These are phyloP conservation scores for Teleopsis dalmanni DNA, from an alignment of 1,140 invertebrate species.

Conservation along the genomic window DNA sequence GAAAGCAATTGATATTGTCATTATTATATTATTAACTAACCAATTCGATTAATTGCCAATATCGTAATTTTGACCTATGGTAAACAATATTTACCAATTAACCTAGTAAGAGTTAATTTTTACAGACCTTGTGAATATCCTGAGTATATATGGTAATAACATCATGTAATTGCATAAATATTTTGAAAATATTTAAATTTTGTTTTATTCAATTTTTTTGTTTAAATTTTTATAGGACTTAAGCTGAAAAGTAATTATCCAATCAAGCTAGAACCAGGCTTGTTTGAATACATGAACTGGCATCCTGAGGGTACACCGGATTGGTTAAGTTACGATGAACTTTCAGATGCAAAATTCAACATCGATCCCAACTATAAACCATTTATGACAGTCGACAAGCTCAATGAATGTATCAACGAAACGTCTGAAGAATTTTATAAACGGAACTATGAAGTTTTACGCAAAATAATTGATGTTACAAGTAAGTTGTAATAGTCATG, in stretches of 20 bases:
- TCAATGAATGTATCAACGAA: conserved; percentile 30
- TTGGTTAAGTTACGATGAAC: conserved; percentile 70
- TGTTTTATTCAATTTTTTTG: background rate
- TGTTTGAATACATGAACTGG: conserved; percentile 93
- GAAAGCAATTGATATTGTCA: too few relatives aligned
- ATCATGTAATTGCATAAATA: too few relatives aligned
- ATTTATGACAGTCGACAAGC: conserved; percentile 45
- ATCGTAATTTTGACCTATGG: too few relatives aligned
- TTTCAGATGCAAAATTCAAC: conserved; percentile 66
- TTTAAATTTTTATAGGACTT: conserved; percentile 17
- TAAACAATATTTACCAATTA: too few relatives aligned
- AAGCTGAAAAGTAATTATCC: conserved; percentile 21
- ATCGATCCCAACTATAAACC: conserved; percentile 65
- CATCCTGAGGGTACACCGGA: conserved; percentile 69
- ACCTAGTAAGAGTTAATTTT: too few relatives aligned
- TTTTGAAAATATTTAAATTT: too few relatives aligned
- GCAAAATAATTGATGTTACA: conserved; percentile 31
- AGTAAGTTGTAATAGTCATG: conserved; percentile 24
- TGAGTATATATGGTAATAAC: too few relatives aligned
- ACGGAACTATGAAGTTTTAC: conserved; percentile 32
- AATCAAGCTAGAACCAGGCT: conserved; percentile 75
- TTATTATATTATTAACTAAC: too few relatives aligned
- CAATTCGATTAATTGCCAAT: too few relatives aligned
- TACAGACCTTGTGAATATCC: too few relatives aligned
- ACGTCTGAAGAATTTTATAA: conserved; percentile 39